Evolutionary conservation across 2,797 vertebrate species (phyloP), one percentile per base, ranked within the genome.

Genomic region (Mallotus villosus): DNA sequence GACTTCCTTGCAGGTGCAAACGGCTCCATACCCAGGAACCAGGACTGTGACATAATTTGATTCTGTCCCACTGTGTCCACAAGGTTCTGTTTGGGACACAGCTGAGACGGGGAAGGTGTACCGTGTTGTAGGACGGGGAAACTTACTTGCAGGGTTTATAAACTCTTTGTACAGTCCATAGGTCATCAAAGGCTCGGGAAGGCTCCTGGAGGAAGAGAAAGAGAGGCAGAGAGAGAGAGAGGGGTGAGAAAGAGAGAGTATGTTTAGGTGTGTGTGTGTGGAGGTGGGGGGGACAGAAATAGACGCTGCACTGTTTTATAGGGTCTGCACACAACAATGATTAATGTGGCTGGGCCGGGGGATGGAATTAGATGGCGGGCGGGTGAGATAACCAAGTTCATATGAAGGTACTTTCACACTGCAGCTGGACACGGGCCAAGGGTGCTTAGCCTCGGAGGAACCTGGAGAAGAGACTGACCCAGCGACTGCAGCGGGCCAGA

Each of bases 151-250:
- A 77, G 92, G 96, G 86, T 93, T 70, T 83, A 99, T 98, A 92
- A 99, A 98, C 77, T 98, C 95, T 90, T 95, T 95, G 60, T 97
- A 97, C 84, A 98, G 92, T 81, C 94, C 95, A 0, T 98, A 97
- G 53, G 97, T 99, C 97, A 99, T 99, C 86, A 99, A 86, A 0
- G 97, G 97, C 83, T 99, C 97, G 57, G 97, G 95, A 85, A 99
- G 96, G 88, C 95, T 98, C 92, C 97, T 99, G 86, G 37, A 91
- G 87, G 82, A 83, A 62, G 21, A 61, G 32, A 25, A n/a, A 61
- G 61, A 63, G 66, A 55, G 25, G 53, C 4, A 67, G 41, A 24
- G 14, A 27, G 27, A 5, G 24, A 53, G 49, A 21, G 7, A 22
- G 51, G 32, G 29, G 25, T 22, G 24, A 41, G 79, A 75, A 21